Evolutionary conservation across 2,797 vertebrate genomes (phyloP).

Genomic region (Amniataba percoides): DNA sequence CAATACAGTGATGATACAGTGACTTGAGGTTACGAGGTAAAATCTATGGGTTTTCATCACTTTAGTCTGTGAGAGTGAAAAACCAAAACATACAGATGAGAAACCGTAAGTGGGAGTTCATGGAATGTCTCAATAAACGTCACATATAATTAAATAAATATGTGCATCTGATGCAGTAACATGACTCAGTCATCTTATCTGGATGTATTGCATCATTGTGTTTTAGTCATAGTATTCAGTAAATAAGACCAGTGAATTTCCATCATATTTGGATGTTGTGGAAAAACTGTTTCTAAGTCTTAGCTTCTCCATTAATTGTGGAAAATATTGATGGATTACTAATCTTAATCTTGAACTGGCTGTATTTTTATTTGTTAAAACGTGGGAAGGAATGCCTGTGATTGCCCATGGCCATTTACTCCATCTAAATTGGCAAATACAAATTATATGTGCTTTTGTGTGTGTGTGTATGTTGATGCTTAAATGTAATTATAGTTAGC

Average conservation of each 20-base stretch:
- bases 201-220: constrained; percentile 28
- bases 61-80: background rate
- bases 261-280: constrained; percentile 9
- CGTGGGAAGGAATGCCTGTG: constrained; percentile 46
- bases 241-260: background rate
- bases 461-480: constrained; percentile 20
- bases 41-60: background rate
- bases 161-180: background rate
- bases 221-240: constrained; percentile 26
- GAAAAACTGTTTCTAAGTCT: constrained; percentile 20
- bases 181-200: constrained; percentile 15
- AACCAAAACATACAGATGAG: background rate
- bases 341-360: constrained; percentile 8
- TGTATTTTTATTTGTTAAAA: constrained; percentile 18
- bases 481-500: constrained; percentile 38
- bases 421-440: constrained; percentile 14
- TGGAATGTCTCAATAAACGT: constrained; percentile 12
- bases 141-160: background rate
- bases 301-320: background rate
- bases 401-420: background rate
- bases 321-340: constrained; percentile 8
- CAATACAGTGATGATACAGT: background rate
- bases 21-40: background rate
- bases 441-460: constrained; percentile 13
- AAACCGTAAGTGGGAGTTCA: background rate